Conservation (phyloP, 2,888 invertebrate genomes). For the Pyrgus malvae region DNA sequence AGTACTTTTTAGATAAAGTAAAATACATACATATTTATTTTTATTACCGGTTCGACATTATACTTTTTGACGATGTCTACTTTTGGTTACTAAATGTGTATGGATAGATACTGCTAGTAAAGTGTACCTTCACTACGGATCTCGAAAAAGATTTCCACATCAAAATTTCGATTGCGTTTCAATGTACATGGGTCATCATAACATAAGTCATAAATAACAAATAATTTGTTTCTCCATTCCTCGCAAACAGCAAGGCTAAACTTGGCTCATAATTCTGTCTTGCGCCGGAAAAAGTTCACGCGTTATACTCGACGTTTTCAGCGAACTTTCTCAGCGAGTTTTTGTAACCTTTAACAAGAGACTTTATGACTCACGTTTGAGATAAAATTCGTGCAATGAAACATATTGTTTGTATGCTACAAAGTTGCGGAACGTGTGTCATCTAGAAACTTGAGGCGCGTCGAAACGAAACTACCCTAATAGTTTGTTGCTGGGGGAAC, state of each 20-base stretch:
- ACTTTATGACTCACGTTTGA: conserved; percentile 35
- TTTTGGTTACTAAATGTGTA: no score
- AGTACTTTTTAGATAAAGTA: no score
- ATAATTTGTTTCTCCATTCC: conserved; percentile 46
- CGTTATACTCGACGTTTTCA: conserved; percentile 61
- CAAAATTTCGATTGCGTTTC: conserved; percentile 32
- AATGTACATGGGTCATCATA: conserved; percentile 35
- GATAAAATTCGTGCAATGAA: background rate
- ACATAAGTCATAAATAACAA: no score
- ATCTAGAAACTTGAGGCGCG: conserved; percentile 7
- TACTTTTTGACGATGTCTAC: no score
- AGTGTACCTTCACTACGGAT: background rate
- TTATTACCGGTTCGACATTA: no score
- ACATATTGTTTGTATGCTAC: background rate
- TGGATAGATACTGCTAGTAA: no score
- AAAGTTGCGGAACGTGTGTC: conserved; percentile 16
- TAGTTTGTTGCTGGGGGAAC: conserved; percentile 20
- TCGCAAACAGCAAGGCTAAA: conserved; percentile 47
- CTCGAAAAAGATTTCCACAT: background rate
- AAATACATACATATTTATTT: no score
- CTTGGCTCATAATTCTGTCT: conserved; percentile 65
- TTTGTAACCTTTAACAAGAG: conserved; percentile 54
- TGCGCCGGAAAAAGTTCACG: conserved; percentile 59
- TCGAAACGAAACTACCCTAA: conserved; percentile 7
- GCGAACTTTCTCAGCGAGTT: conserved; percentile 48